Percentiles rank a stretch among this genome's conserved stretches.
phyloP scores from a whole-genome alignment of 1,140 invertebrate species.

The Spodoptera frugiperda region DNA sequence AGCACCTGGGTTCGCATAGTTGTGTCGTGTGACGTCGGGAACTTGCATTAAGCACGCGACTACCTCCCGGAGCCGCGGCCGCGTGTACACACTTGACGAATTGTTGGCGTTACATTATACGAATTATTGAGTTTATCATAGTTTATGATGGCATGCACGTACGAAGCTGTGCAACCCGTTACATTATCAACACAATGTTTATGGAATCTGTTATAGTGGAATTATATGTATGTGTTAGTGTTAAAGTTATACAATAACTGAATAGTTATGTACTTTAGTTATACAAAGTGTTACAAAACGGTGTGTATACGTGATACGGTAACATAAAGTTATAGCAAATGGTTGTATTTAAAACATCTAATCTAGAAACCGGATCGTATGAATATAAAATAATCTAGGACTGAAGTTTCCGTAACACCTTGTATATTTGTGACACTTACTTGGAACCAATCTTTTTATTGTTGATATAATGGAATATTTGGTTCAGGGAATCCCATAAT shows the following conservation, averaged over 20 bases:
- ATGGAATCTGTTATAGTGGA: constrained; percentile 2
- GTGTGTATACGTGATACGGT: no score
- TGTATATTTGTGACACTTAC: no score
- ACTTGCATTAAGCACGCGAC: constrained; percentile 39
- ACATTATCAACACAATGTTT: constrained; percentile 18
- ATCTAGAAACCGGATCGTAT: no score
- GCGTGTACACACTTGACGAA: constrained; percentile 9
- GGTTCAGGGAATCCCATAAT: no score
- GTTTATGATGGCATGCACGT: constrained; percentile 23
- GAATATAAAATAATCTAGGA: no score
- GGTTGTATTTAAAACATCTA: no score
- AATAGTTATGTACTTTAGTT: no score
- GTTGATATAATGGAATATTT: no score
- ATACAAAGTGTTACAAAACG: no score
- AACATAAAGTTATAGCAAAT: no score
- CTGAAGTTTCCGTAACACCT: no score
- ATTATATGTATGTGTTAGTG: neutral
- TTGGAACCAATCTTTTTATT: no score
- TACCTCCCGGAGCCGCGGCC: constrained; percentile 1
- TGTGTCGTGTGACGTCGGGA: constrained; percentile 23
- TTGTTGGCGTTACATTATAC: constrained; percentile 47
- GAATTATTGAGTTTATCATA: constrained; percentile 45
- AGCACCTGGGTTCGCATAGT: constrained; percentile 42
- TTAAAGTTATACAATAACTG: neutral
- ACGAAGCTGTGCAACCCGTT: constrained; percentile 13